Base-by-base conservation (phyloP, 2,113 vertebrate genomes). In the Eonycteris spelaea region DNA sequence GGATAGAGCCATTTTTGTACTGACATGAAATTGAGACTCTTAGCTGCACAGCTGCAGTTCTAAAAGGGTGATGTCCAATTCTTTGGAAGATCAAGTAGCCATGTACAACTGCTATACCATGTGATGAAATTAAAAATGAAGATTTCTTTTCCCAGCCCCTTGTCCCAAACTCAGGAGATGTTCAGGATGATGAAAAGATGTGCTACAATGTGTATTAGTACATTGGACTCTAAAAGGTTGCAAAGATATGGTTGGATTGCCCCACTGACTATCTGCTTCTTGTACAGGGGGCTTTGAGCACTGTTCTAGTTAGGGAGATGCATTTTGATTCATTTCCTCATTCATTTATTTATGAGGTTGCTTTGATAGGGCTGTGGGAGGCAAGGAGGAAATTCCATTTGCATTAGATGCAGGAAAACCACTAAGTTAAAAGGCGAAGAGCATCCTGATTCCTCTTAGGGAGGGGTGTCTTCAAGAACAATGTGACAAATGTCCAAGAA, bases 351-450 rank as follows among this genome's bases (percentile, higher is more conserved):
- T 79, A 35, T 71, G 59, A 87, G 53, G 53, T 65, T 97, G 85
- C 21, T 84, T n/a, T 87, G 48, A 59, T 11, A 82, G 65, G 5
- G 15, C 86, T 53, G 24, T 78, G 80, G 95, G 84, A 95, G 65
- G 57, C 70, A 28, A 89, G 51, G 84, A 21, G 53, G 84, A 96
- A 71, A 57, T 70, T 70, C 59, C 91, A 51, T 95, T 96, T 93
- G 79, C 43, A 53, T 80, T 35, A 48, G 33, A 33, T 93, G 28
- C 71, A 86, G 92, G 61, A 94, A 97, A 97, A 88, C 70, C 88
- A 86, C 73, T 28, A 48, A 96, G 68, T 96, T 94, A 86, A 91
- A 94, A 95, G 79, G 86, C 93, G 96, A 94, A 96, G 82, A 96
- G 57, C 45, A 24, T 95, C 68, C 78, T 87, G 83, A 91, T 96